Base-by-base conservation (phyloP, 2,113 vertebrate genomes). In the Centropristis striata region DNA sequence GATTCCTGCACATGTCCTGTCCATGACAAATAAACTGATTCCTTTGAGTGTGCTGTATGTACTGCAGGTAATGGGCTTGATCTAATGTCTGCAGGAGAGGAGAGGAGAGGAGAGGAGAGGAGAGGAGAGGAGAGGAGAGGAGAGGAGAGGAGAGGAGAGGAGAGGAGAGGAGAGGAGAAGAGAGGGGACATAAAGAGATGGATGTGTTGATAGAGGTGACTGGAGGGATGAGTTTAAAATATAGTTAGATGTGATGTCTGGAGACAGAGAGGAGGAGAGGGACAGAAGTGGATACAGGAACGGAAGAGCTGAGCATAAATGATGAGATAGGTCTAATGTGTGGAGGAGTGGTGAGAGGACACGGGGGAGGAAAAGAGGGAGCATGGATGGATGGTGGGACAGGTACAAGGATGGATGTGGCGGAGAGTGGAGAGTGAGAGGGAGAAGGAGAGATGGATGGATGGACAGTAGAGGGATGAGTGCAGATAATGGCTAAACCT, bases 401-500 rank as follows among this genome's bases (percentile, higher is more conserved):
- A 39, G 28, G 57, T 75, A 82, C 71, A 49, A 67, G 84, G 80
- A 89, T 87, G 84, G 72, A 89, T 86, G 61, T 83, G 54, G 83
- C 60, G 64, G 74, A 25, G 58, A 88, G 71, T 36, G 53, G 72
- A 68, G 73, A 63, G 78, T 32, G 74, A 76, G 68, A 75, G 57
- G 39, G 58, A 71, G 60, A 41, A 41, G 50, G 75, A 71, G 71
- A 84, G 88, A 90, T 80, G 86, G 87, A 90, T 87, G 65, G 87
- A 91, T 87, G 79, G 88, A 84, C 71, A 78, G 86, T 69, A 66
- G 78, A 86, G 75, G 88, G 80, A 89, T 91, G 91, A 90, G 83
- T 91, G 84, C 73, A 86, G 91, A 91, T 93, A 90, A 92, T 91
- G 90, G 88, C 90, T 88, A 82, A 93, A 90, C 79, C 90, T 88